Evolutionary conservation across 2,888 invertebrate species (phyloP).

Genomic region (Diarsia dahlii): DNA sequence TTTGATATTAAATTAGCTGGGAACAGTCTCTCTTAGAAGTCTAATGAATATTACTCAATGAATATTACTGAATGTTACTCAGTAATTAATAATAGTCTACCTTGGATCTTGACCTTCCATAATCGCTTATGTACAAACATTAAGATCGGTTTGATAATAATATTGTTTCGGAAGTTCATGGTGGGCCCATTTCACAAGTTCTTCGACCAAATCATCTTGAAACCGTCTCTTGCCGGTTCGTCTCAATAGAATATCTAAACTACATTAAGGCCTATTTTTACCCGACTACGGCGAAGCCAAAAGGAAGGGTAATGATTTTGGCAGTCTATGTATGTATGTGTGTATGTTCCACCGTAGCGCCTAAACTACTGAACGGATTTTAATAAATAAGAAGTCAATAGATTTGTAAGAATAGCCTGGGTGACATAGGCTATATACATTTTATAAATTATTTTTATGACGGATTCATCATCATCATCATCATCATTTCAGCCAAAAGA

Average conservation of each 20-base stretch:
- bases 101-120: constrained; percentile 22
- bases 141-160: not conserved
- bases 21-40: constrained; percentile 13
- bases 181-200: not conserved
- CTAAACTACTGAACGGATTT: too few species aligned
- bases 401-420: too few species aligned
- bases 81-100: constrained; percentile 11
- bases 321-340: too few species aligned
- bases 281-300: too few species aligned
- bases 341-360: too few species aligned
- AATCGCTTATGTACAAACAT: not conserved
- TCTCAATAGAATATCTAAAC: not conserved
- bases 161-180: not conserved
- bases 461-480: too few species aligned
- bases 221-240: not conserved
- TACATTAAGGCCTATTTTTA: not conserved
- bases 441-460: too few species aligned
- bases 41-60: constrained; percentile 17
- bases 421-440: too few species aligned
- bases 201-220: not conserved
- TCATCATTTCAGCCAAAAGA: too few species aligned
- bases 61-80: too few species aligned
- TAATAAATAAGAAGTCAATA: too few species aligned
- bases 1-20: not conserved
- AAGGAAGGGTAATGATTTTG: too few species aligned